Base-by-base conservation (phyloP, 1,140 invertebrate genomes). In the Lasioglossum baleicum region DNA sequence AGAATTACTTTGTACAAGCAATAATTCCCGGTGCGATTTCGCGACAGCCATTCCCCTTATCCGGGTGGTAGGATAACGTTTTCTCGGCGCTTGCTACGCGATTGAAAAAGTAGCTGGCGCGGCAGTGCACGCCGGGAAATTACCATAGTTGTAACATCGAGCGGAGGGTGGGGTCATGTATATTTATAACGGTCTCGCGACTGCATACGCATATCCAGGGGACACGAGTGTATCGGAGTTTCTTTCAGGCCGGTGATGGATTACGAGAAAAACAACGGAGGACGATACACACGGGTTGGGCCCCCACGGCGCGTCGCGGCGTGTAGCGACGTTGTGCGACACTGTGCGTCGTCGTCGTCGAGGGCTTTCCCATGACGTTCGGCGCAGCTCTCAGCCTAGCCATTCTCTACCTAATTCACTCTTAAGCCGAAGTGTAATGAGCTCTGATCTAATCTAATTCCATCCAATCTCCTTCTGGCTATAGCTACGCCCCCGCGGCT, bases 361-460 rank as follows among this genome's bases (percentile, higher is more conserved):
- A 67, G 22, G 44, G 60, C 61, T 35, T 17, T 3, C 17, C 51
- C 51, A 53, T 20, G 51, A 1, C 13, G 51, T 15, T 48, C 44
- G 13, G 15, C 3, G 13, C 35, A 31, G 35, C 63, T 40, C 73
- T 6, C 17, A 1, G 7, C 22, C 58, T 22, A 35, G 51, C 53
- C 63, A 60, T 77, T 83, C 76, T 71, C 61, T 61, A 70, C n/a
- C 76, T 83, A 83, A 83, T 86, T 86, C 84, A 75, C 81, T 81
- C 72, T 86, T 83, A 81, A 86, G 84, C 81, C 63, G 8, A 80
- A 66, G 61, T 58, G 72, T 86, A 86, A 86, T 80, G 83, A 86
- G 84, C 80, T 85, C 84, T 83, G 84, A 86, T 86, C 84, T 86
- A 86, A 86, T 86, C 84, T 86, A 86, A 83, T 85, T 80, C 71